A percentile compares a stretch with the other conserved stretches of the same genome.
Evolutionary conservation across 2,113 vertebrate genomes (phyloP).

Genomic region (Hippopotamus amphibius): DNA sequence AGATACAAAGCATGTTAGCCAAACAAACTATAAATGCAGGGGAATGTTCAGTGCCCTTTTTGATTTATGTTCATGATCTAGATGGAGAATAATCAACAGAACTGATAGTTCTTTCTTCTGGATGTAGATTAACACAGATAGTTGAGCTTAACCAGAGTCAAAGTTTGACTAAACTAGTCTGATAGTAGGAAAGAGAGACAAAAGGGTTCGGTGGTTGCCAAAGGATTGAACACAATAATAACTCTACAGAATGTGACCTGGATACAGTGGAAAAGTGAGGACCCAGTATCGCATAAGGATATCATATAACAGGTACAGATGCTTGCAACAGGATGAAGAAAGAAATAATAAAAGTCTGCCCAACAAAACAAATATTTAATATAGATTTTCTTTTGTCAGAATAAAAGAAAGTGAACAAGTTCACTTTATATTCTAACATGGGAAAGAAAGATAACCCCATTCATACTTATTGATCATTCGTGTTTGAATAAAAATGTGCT

Average conservation of each 20-base stretch:
- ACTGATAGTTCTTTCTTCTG: slow-evolving; percentile 1
- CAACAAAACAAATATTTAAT: slow-evolving; percentile 17
- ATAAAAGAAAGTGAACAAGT: neutral
- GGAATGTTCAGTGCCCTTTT: neutral
- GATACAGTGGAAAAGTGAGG: neutral
- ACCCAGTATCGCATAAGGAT: neutral
- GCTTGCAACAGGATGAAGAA: neutral
- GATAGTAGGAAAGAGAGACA: neutral
- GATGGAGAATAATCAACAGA: neutral
- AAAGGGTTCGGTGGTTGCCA: neutral
- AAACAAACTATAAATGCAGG: neutral
- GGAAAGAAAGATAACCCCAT: neutral
- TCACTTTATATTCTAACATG: neutral
- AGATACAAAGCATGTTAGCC: neutral
- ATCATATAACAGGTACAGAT: neutral
- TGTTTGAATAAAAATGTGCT: neutral
- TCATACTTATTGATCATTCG: neutral
- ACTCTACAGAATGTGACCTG: neutral
- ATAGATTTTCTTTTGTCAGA: neutral
- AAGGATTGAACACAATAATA: neutral
- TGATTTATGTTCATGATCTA: neutral
- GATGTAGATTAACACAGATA: neutral
- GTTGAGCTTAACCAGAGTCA: neutral
- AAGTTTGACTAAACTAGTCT: neutral
- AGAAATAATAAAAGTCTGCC: slow-evolving; percentile 12